Percentiles rank a stretch among this genome's conserved stretches.
These are phyloP conservation scores for Erebia palarica DNA, from an alignment of 2,888 invertebrate species.

Conservation along the genomic window DNA sequence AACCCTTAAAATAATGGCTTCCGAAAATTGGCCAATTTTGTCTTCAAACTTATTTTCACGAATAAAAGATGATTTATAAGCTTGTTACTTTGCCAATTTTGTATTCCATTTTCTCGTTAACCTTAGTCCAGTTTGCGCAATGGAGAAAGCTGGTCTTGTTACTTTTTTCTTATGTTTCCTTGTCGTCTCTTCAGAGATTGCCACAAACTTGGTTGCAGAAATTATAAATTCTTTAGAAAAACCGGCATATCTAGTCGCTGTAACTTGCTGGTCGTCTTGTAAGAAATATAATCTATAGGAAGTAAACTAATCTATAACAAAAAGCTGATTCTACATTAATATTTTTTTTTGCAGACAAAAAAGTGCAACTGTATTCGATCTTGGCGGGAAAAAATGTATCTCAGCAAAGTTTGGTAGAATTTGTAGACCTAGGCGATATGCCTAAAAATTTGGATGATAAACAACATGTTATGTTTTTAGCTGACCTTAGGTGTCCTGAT, in stretches of 20 bases:
- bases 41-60: slow-evolving; percentile 43
- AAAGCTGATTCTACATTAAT: slow-evolving; percentile 5
- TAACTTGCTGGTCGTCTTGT: slow-evolving; percentile 35
- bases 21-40: slow-evolving; percentile 42
- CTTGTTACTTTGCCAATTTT: slow-evolving; percentile 27
- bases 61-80: slow-evolving; percentile 33
- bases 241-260: slow-evolving; percentile 26
- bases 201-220: slow-evolving; percentile 18
- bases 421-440: slow-evolving; percentile 47
- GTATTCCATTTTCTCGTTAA: slow-evolving; percentile 25
- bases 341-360: slow-evolving; percentile 53
- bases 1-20: slow-evolving; percentile 20
- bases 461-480: slow-evolving; percentile 59
- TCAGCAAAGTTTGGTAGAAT: slow-evolving; percentile 52
- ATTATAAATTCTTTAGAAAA: slow-evolving; percentile 27
- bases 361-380: slow-evolving; percentile 50
- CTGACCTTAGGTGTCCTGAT: slow-evolving; percentile 60
- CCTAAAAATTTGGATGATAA: slow-evolving; percentile 49
- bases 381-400: slow-evolving; percentile 48
- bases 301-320: not conserved
- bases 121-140: slow-evolving; percentile 18
- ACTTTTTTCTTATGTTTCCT: slow-evolving; percentile 19
- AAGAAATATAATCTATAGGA: slow-evolving; percentile 9
- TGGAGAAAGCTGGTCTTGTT: slow-evolving; percentile 28
- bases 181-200: slow-evolving; percentile 13